These are phyloP conservation scores for Trichogramma evanescens DNA, from an alignment of 2,888 invertebrate genomes.

Conservation along the genomic window DNA sequence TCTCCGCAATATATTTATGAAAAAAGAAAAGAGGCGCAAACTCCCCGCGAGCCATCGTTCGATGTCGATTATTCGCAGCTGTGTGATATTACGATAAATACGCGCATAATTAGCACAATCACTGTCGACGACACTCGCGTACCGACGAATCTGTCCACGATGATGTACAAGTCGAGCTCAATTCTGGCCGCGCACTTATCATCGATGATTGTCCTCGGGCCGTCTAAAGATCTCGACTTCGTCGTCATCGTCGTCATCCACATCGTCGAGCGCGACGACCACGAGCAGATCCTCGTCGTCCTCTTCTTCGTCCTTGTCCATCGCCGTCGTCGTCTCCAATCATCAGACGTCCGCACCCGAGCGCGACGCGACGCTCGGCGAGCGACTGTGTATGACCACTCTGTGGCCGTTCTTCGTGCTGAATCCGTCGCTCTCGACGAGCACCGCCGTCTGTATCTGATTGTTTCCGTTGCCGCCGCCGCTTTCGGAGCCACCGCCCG, in stretches of 20 bases:
- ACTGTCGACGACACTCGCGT: background rate
- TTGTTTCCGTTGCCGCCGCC: background rate
- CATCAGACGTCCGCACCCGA: constrained; percentile 73
- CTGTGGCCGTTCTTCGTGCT: constrained; percentile 82
- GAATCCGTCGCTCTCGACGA: constrained; percentile 77
- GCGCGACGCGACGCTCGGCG: constrained; percentile 75
- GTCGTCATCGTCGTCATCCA: constrained; percentile 18
- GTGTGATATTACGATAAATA: too few species aligned
- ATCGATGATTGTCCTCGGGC: constrained; percentile 17
- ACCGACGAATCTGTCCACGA: too few species aligned
- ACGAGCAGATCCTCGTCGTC: constrained; percentile 14
- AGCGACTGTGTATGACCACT: constrained; percentile 83
- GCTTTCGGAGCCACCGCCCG: background rate
- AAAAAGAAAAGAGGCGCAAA: too few species aligned
- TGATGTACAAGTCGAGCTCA: too few species aligned
- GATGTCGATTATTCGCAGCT: too few species aligned
- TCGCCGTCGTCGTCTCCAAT: constrained; percentile 20
- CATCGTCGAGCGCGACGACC: constrained; percentile 22
- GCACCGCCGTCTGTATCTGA: constrained; percentile 69
- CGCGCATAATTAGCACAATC: background rate
- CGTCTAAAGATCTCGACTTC: constrained; percentile 6
- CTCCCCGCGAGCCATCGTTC: too few species aligned
- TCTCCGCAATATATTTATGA: too few species aligned
- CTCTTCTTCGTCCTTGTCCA: background rate
- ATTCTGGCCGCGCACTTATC: constrained; percentile 3